Base-by-base conservation (phyloP, 2,888 invertebrate genomes). In the Acholoe squamosa region DNA sequence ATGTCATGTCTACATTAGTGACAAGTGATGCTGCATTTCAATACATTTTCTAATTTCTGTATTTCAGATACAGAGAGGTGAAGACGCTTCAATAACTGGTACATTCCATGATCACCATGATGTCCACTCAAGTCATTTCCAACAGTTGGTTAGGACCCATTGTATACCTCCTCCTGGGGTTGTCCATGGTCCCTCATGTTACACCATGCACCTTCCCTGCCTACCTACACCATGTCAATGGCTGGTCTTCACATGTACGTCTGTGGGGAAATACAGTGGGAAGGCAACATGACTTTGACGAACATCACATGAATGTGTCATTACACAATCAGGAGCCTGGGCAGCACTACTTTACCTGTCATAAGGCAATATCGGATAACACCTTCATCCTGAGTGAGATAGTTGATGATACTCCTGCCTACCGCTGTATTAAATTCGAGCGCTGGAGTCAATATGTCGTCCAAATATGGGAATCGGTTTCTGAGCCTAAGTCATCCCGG, bases 371-470 rank as follows among this genome's bases (percentile, higher is more conserved):
- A 12, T 34, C 34, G 5, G 19, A 33, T 43, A 43, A 80, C 19
- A 80, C 80, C 3, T 80, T 80, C 80, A 80, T 80, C n/a, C 12
- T 80, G 3, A 33, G 80, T 0, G 80, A 80, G 43, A 1, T n/a
- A 34, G 22, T 19, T 3, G 43, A 80, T 25, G 43, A 22, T 5
- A 7, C 43, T 16, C 0, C 43, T 25, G 22, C 25, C 1, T 86
- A 54, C 25, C 51, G 19, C 0, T 86, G 86, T 86, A 54, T 86
- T 16, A 3, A 31, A n/a, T 86, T 86, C 52, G 86, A 86, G 28
- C 22, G 33, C 10, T 86, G 86, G 86, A 86, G 86, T 28, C 19
- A 51, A 12, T 28, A 86, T 54, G 86, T 86, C 3, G 54, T 86
- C 10, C 86, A 52, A 28, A n/a, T 86, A 14, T 86, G 28, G 25